Conservation (phyloP, 2,888 invertebrate genomes). For the Sphaerophoria rueppellii region DNA sequence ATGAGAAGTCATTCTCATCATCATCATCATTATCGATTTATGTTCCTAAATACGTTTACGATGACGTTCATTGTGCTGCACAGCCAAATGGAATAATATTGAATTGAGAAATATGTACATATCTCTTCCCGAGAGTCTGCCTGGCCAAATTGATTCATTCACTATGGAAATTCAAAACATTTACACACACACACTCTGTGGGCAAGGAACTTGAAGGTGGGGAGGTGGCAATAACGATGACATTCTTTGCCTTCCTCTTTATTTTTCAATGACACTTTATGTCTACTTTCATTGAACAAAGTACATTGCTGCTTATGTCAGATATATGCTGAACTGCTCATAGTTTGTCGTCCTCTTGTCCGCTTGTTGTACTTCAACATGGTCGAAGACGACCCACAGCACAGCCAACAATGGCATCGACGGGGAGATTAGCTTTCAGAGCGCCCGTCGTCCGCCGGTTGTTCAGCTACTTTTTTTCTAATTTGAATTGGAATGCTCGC, state of each 20-base stretch:
- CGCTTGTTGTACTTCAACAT: conserved; percentile 37
- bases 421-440: conserved; percentile 17
- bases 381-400: conserved; percentile 17
- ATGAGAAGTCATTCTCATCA: not conserved
- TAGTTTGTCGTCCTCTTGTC: conserved; percentile 17
- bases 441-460: not conserved
- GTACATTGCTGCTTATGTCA: conserved; percentile 49
- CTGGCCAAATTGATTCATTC: conserved; percentile 61
- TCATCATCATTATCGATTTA: conserved; percentile 33
- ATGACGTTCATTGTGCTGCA: conserved; percentile 26
- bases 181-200: not conserved
- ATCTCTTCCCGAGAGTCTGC: conserved; percentile 42
- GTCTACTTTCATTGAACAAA: conserved; percentile 34
- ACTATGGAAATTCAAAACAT: not conserved
- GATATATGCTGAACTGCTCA: conserved; percentile 27
- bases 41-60: conserved; percentile 16
- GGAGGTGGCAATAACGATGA: conserved; percentile 17
- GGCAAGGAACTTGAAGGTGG: not conserved
- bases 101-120: not conserved
- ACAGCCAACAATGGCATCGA: conserved; percentile 31
- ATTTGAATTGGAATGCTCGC: conserved; percentile 23
- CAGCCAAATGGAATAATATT: conserved; percentile 7
- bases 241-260: conserved; percentile 3
- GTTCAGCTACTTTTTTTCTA: not conserved
- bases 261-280: conserved; percentile 40